Conservation (phyloP, 2,888 invertebrate genomes). For the Aleiodes alternator region DNA sequence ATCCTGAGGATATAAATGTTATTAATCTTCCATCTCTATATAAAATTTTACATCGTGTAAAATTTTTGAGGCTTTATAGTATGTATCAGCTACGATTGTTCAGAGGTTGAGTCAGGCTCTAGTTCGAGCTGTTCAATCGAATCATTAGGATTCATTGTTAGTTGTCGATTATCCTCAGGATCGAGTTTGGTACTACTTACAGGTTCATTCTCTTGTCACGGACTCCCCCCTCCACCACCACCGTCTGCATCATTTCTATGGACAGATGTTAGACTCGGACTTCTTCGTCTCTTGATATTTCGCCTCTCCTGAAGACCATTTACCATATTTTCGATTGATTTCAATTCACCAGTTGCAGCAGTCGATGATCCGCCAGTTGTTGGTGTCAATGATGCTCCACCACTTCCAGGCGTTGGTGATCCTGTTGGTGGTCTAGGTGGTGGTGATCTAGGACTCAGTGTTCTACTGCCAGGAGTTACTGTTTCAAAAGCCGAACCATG, state of each 20-base stretch:
- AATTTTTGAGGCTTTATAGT: too few species aligned
- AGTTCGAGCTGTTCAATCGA: constrained; percentile 56
- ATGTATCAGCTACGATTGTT: constrained; percentile 70
- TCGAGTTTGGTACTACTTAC: constrained; percentile 68
- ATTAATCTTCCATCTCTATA: not conserved
- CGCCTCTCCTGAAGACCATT: constrained; percentile 93
- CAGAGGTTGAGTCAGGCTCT: constrained; percentile 73
- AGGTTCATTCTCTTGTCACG: constrained; percentile 74
- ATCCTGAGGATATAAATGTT: not conserved
- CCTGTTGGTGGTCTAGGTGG: constrained; percentile 79
- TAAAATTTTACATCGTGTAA: too few species aligned
- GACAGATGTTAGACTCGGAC: constrained; percentile 66
- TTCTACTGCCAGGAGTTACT: constrained; percentile 86
- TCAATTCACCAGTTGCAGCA: constrained; percentile 87
- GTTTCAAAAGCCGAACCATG: constrained; percentile 92
- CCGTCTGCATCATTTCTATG: constrained; percentile 68
- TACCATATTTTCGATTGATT: constrained; percentile 98
- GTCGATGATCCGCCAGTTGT: constrained; percentile 73
- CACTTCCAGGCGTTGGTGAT: constrained; percentile 78
- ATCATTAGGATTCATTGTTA: constrained; percentile 57
- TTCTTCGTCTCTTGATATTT: constrained; percentile 80
- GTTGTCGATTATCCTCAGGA: constrained; percentile 58
- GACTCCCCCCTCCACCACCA: constrained; percentile 69
- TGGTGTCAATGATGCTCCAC: constrained; percentile 63
- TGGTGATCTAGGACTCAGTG: constrained; percentile 80